These are phyloP conservation scores for Dolichotis patagonum DNA, from an alignment of 2,113 vertebrate genomes.

Conservation along the genomic window DNA sequence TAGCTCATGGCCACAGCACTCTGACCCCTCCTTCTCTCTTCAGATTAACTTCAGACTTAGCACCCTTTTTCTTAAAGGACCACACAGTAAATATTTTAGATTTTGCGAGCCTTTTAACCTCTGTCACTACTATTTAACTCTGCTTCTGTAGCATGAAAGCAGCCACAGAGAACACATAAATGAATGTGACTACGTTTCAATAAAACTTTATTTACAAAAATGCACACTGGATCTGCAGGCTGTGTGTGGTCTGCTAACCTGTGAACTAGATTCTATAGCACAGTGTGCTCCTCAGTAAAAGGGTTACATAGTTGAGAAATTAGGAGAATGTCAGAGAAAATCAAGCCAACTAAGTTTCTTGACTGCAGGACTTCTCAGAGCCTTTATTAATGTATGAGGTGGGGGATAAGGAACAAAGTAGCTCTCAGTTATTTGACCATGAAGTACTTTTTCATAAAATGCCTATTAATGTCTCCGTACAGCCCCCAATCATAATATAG, in stretches of 20 bases:
- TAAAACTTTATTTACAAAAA: neutral
- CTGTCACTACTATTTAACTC: neutral
- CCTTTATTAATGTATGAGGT: neutral
- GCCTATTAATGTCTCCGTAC: neutral
- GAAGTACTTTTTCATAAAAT: neutral
- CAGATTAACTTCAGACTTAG: neutral
- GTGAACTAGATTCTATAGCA: neutral
- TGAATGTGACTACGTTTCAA: neutral
- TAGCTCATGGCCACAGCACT: neutral
- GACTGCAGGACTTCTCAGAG: neutral
- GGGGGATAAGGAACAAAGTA: neutral
- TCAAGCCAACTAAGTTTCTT: neutral
- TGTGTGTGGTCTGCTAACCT: neutral
- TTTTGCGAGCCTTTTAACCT: neutral
- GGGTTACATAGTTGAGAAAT: neutral
- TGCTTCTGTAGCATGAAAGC: neutral
- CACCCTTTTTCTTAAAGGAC: neutral
- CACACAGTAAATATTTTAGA: neutral
- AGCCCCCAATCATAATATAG: neutral
- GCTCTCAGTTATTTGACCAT: neutral
- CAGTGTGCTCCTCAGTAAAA: neutral
- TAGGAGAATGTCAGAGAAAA: neutral
- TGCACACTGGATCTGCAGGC: neutral
- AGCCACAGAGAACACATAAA: neutral
- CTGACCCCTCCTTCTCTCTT: neutral